Conservation (phyloP, 1,140 invertebrate genomes). For the Heliconius eleuchia region DNA sequence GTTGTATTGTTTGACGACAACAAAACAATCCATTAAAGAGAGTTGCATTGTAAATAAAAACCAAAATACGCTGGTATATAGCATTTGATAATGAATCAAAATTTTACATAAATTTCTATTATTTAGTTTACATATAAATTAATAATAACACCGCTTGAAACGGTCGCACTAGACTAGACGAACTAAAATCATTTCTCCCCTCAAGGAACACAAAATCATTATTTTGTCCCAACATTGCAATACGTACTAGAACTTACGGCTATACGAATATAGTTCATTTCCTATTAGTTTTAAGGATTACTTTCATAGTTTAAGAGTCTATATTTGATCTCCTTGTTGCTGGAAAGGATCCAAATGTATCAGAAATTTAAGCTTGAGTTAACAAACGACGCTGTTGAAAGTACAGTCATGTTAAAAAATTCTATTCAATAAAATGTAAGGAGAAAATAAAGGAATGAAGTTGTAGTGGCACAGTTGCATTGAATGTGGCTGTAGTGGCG, state of each 20-base stretch:
- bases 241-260: neutral
- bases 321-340: conserved; percentile 34
- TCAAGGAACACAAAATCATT: conserved; percentile 3
- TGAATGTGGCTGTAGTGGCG: too few relatives aligned
- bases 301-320: neutral
- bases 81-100: too few relatives aligned
- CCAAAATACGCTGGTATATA: too few relatives aligned
- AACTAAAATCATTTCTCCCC: neutral
- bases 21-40: too few relatives aligned
- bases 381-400: conserved; percentile 38
- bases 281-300: neutral
- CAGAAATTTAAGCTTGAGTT: conserved; percentile 44
- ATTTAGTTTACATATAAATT: neutral
- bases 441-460: too few relatives aligned
- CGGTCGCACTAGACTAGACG: neutral
- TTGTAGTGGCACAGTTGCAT: too few relatives aligned
- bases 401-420: conserved; percentile 25
- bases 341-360: conserved; percentile 51
- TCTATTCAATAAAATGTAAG: conserved; percentile 10
- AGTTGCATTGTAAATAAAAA: too few relatives aligned
- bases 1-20: too few relatives aligned
- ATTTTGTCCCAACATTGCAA: neutral
- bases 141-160: neutral
- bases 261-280: neutral
- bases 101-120: too few relatives aligned